Conservation (phyloP, 2,113 vertebrate genomes). For the Myotis davidii region DNA sequence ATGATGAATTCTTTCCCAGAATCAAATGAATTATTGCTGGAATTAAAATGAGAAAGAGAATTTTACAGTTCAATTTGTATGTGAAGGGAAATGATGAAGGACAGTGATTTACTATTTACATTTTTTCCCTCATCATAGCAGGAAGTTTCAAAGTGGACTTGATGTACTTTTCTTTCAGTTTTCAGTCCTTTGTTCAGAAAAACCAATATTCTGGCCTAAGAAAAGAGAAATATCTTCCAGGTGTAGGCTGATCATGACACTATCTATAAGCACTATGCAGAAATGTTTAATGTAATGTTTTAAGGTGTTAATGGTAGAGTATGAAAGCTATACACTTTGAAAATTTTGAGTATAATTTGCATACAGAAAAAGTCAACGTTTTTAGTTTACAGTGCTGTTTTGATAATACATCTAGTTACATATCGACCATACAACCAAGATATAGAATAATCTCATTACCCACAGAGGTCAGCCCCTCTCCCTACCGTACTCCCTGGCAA, state of each 20-base stretch:
- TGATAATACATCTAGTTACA: background rate
- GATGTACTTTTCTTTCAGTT: background rate
- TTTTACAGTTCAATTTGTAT: background rate
- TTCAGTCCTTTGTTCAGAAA: constrained; percentile 58
- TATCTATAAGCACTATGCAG: background rate
- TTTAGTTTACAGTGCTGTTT: background rate
- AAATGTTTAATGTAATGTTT: background rate
- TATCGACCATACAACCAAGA: background rate
- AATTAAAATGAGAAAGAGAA: constrained; percentile 28
- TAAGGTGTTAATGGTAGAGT: background rate
- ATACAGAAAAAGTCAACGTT: background rate
- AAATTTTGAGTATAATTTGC: background rate
- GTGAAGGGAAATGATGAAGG: background rate
- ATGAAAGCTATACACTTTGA: background rate
- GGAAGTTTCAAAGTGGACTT: background rate
- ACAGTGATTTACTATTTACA: background rate
- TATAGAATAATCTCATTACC: background rate
- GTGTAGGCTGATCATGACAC: background rate
- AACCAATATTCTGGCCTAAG: background rate
- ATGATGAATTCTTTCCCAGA: background rate
- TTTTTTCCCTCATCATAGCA: background rate
- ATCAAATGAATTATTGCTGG: constrained; percentile 32
- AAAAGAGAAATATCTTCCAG: background rate
- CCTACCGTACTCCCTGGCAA: background rate
- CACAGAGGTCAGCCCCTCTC: background rate